Conservation (phyloP, 2,888 invertebrate genomes). For the Cheilosia grossa region DNA sequence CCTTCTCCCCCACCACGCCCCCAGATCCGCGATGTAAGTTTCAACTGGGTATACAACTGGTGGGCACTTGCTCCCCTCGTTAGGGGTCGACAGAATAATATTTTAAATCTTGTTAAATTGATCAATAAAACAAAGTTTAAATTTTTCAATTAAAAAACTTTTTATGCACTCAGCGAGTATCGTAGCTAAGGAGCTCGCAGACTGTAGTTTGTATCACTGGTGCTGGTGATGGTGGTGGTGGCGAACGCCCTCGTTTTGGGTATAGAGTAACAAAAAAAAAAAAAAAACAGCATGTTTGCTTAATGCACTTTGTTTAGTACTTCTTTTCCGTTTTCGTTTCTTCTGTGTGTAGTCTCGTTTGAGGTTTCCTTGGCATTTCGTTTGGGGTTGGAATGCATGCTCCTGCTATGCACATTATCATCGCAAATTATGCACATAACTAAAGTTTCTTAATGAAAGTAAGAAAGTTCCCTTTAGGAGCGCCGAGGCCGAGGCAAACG, state of each 20-base stretch:
- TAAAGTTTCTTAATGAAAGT: constrained; percentile 75
- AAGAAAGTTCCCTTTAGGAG: constrained; percentile 48
- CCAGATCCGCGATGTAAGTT: not conserved
- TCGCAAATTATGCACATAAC: constrained; percentile 74
- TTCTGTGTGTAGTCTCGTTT: constrained; percentile 33
- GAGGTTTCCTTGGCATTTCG: constrained; percentile 47
- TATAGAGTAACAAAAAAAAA: not conserved
- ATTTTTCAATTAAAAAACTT: constrained; percentile 71
- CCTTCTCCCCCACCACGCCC: not conserved
- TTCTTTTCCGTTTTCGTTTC: not conserved
- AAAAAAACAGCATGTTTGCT: constrained; percentile 36
- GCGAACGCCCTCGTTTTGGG: constrained; percentile 7
- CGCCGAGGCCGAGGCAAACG: not conserved
- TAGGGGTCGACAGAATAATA: constrained; percentile 63
- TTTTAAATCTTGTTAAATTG: constrained; percentile 76
- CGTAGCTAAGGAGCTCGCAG: constrained; percentile 25
- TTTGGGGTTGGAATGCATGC: constrained; percentile 11
- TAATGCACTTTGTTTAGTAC: constrained; percentile 51
- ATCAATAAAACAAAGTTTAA: constrained; percentile 71
- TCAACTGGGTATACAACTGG: not conserved
- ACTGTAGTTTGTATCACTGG: constrained; percentile 8
- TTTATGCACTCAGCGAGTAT: constrained; percentile 40
- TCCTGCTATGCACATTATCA: constrained; percentile 57
- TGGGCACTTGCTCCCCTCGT: constrained; percentile 10
- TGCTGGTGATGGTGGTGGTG: not conserved